Conservation (phyloP, 2,797 vertebrate species). For the Tiaroga cobitis region DNA sequence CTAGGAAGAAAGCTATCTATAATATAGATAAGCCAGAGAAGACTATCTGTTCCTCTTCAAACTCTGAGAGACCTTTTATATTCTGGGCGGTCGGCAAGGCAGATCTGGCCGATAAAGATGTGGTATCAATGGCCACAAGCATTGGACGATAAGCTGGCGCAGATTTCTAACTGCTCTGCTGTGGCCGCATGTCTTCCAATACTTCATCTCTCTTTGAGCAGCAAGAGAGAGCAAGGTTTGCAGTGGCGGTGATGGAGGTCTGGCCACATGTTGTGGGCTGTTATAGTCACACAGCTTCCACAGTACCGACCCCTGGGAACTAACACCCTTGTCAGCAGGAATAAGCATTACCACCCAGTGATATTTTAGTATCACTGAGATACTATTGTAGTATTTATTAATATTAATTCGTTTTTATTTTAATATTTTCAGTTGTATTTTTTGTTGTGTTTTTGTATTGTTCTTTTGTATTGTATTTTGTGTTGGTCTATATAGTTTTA, state of each 20-base stretch:
- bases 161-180: slow-evolving; percentile 30
- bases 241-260: neutral
- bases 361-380: neutral
- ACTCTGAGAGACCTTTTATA: slow-evolving; percentile 43
- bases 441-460: too few species aligned
- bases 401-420: too few species aligned
- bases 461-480: too few species aligned
- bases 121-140: slow-evolving; percentile 37
- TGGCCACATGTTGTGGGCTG: slow-evolving; percentile 6
- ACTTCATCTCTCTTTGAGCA: neutral
- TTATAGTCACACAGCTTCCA: slow-evolving; percentile 28
- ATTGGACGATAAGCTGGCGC: slow-evolving; percentile 15
- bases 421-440: too few species aligned
- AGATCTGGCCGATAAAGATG: slow-evolving; percentile 50
- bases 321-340: slow-evolving; percentile 64
- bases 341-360: slow-evolving; percentile 62
- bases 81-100: slow-evolving; percentile 49
- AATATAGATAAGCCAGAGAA: slow-evolving; percentile 57
- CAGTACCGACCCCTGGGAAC: slow-evolving; percentile 59
- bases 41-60: slow-evolving; percentile 47
- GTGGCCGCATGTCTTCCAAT: neutral
- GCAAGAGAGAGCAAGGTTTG: neutral
- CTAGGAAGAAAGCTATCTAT: slow-evolving; percentile 51
- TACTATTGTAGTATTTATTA: neutral
- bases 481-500: too few species aligned